These are phyloP conservation scores for Dromaius novaehollandiae DNA, from an alignment of 2,113 vertebrate species.

Conservation along the genomic window DNA sequence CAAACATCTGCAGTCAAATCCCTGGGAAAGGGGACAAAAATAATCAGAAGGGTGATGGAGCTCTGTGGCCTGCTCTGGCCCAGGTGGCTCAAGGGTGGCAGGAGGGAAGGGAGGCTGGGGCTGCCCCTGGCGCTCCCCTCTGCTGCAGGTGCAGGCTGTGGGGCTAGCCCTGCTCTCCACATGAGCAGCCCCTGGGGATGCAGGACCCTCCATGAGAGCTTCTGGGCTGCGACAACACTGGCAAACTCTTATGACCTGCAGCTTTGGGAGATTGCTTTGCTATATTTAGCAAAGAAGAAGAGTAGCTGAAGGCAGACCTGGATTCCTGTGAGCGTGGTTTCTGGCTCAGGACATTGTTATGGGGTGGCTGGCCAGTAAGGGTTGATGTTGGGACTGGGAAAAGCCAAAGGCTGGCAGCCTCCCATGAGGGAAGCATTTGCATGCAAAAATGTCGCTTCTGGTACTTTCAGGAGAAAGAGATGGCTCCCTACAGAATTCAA, in stretches of 20 bases:
- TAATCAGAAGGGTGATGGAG: neutral
- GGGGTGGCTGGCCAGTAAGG: rapidly evolving
- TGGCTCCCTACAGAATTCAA: slow-evolving; percentile 3
- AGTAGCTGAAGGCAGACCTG: neutral
- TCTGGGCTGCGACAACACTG: neutral
- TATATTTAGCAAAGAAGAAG: neutral
- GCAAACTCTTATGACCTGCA: neutral
- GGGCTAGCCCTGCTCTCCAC: rapidly evolving
- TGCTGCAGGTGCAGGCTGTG: neutral
- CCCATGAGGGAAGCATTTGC: neutral
- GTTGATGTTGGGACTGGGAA: neutral
- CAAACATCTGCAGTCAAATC: neutral
- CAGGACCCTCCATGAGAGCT: neutral
- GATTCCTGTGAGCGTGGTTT: rapidly evolving
- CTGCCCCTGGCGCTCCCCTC: neutral
- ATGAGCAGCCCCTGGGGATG: rapidly evolving
- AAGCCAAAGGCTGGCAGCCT: rapidly evolving
- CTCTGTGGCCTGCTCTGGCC: rapidly evolving
- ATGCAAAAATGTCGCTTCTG: neutral
- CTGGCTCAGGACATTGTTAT: neutral
- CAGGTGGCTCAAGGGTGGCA: neutral
- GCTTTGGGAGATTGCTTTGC: neutral
- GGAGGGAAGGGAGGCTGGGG: neutral
- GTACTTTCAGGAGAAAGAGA: slow-evolving; percentile 20
- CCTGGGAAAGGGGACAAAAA: neutral